Conservation (phyloP, 64 coral and sea anemone genomes). For the Acropora yongei region DNA sequence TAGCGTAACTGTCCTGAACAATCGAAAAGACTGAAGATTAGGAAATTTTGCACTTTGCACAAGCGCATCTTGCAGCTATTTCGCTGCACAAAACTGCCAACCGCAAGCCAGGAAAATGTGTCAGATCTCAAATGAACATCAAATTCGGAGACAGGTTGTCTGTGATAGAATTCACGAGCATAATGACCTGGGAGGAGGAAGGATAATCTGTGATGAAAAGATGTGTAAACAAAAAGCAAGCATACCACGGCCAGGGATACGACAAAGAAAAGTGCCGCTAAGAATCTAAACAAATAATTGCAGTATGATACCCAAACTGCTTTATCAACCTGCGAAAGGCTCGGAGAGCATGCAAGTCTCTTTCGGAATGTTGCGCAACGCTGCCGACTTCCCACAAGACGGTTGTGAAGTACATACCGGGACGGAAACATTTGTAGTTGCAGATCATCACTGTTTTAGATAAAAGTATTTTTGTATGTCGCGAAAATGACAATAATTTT, state of each 20-base stretch:
- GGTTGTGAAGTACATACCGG: not conserved
- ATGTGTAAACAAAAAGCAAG: conserved; percentile 16
- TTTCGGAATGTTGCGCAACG: not conserved
- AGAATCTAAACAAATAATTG: not conserved
- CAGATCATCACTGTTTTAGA: conserved; percentile 1
- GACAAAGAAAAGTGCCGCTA: not conserved
- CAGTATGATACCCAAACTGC: not conserved
- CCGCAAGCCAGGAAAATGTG: conserved; percentile 25
- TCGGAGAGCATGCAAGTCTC: not conserved
- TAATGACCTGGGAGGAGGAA: conserved; percentile 45
- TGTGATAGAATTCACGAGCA: conserved; percentile 39
- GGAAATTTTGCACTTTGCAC: not conserved
- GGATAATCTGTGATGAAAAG: conserved; percentile 61
- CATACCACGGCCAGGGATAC: not conserved
- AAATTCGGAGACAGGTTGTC: conserved; percentile 43
- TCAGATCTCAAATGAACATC: conserved; percentile 33
- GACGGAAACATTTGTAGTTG: no score
- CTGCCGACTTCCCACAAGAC: no score
- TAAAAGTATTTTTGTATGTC: conserved; percentile 29
- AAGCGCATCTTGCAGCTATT: not conserved
- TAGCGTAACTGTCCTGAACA: not conserved
- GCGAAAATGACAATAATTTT: conserved; percentile 1
- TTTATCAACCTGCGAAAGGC: not conserved
- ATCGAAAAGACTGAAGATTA: not conserved
- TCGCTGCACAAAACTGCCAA: not conserved